These are phyloP conservation scores for Therioaphis trifolii DNA, from an alignment of 2,888 invertebrate genomes.

Conservation along the genomic window DNA sequence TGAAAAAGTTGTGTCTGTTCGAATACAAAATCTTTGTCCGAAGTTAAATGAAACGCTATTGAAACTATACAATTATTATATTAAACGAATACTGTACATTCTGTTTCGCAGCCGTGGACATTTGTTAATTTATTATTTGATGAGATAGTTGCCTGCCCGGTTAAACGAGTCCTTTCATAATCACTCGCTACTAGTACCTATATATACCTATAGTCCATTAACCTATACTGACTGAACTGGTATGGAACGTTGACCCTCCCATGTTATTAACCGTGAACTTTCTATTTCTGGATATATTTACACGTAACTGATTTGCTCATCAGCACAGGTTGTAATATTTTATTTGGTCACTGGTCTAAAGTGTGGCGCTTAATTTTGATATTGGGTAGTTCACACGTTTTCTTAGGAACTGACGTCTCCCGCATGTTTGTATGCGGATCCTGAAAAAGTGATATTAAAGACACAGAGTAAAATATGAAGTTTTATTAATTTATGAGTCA, in stretches of 20 bases:
- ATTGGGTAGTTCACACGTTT: too few relatives aligned
- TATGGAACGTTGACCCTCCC: constrained; percentile 36
- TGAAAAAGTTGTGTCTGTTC: too few relatives aligned
- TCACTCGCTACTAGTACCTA: neutral
- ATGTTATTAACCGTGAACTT: constrained; percentile 52
- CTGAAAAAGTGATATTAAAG: too few relatives aligned
- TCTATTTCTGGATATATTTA: constrained; percentile 29
- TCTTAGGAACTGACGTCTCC: too few relatives aligned
- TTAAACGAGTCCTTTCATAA: constrained; percentile 50
- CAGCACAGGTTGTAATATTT: too few relatives aligned
- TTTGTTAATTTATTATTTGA: neutral
- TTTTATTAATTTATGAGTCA: too few relatives aligned
- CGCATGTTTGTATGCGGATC: too few relatives aligned
- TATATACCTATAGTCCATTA: neutral
- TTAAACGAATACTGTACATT: neutral
- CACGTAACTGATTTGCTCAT: constrained; percentile 9
- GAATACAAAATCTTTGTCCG: too few relatives aligned
- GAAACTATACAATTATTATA: neutral
- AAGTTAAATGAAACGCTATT: too few relatives aligned
- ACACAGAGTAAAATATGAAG: too few relatives aligned
- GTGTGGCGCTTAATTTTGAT: too few relatives aligned
- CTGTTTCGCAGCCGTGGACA: neutral
- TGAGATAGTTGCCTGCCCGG: constrained; percentile 26
- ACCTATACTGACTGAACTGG: neutral
- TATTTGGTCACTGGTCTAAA: too few relatives aligned